Evolutionary conservation across 37 sponge, comb jelly and placozoan species (phyloP).

Genomic region (Spongilla lacustris): DNA sequence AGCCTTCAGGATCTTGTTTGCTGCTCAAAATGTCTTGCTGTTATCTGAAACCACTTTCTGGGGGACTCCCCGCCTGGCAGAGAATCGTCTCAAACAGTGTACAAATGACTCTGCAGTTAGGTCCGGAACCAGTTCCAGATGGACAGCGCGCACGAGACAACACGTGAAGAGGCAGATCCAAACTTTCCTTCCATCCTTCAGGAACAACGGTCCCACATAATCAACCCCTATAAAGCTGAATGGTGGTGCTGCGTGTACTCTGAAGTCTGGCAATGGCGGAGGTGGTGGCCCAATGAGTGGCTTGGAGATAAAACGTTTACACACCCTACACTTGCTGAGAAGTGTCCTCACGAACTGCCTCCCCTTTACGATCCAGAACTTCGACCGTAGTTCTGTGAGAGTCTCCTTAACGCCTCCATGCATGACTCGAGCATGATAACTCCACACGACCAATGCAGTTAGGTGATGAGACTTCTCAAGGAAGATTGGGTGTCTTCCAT

Average conservation of each 20-base stretch:
- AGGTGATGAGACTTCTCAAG: conserved; percentile 6
- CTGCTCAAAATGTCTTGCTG: conserved; percentile 20
- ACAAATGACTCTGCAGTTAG: conserved; percentile 12
- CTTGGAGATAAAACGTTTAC: background rate
- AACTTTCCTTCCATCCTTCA: background rate
- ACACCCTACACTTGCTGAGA: background rate
- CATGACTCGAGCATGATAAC: background rate
- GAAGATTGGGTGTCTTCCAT: conserved; percentile 13
- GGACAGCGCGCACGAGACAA: conserved; percentile 24
- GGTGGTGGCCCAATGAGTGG: conserved; percentile 3
- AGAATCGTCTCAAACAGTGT: conserved; percentile 19
- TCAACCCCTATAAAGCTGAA: conserved; percentile 10
- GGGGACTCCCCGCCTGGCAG: conserved; percentile 20
- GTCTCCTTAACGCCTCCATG: conserved; percentile 5
- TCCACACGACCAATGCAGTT: conserved; percentile 5
- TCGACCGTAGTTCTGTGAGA: background rate
- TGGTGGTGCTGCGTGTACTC: conserved; percentile 2
- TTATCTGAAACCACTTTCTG: conserved; percentile 25
- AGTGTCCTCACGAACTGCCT: conserved; percentile 2
- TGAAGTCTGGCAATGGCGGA: conserved; percentile 19
- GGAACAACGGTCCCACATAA: conserved; percentile 9
- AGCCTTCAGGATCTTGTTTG: background rate
- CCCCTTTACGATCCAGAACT: conserved; percentile 10
- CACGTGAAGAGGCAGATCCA: conserved; percentile 32
- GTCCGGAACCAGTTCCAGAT: conserved; percentile 10